Percentiles rank a stretch among this genome's conserved stretches.
phyloP scores from a whole-genome alignment of 2,888 invertebrate species.

The Eulithis testata region DNA sequence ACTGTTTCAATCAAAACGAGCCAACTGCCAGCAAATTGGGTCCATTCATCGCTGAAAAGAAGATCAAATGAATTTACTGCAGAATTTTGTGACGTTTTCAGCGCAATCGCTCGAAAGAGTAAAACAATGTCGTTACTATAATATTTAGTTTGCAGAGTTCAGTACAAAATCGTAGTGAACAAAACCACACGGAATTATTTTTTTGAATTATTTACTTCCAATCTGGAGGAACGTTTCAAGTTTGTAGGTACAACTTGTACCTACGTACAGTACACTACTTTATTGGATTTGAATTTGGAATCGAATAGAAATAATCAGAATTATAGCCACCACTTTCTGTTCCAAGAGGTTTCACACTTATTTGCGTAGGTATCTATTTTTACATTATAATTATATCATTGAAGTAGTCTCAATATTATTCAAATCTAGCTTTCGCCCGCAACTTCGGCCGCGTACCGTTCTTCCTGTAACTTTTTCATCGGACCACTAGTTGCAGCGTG shows the following conservation, averaged over 20 bases:
- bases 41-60: slow-evolving; percentile 54
- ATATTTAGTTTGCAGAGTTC: slow-evolving; percentile 45
- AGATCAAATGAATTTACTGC: slow-evolving; percentile 52
- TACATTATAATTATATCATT: not conserved
- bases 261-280: no score
- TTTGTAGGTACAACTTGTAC: not conserved
- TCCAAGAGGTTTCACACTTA: no score
- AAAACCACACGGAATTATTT: slow-evolving; percentile 16
- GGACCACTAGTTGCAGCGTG: no score
- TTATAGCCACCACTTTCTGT: no score
- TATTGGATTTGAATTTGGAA: no score
- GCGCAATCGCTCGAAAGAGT: slow-evolving; percentile 43
- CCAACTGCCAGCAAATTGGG: slow-evolving; percentile 53
- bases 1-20: slow-evolving; percentile 44
- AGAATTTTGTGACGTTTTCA: slow-evolving; percentile 45
- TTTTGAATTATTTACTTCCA: slow-evolving; percentile 10
- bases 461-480: no score
- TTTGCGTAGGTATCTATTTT: no score
- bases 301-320: not conserved
- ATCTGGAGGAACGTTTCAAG: not conserved
- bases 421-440: no score
- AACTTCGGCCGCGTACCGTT: no score
- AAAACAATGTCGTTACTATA: slow-evolving; percentile 43
- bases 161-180: slow-evolving; percentile 1
- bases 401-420: not conserved